Conservation (phyloP, 2,113 vertebrate species). For the Enhydra lutris region DNA sequence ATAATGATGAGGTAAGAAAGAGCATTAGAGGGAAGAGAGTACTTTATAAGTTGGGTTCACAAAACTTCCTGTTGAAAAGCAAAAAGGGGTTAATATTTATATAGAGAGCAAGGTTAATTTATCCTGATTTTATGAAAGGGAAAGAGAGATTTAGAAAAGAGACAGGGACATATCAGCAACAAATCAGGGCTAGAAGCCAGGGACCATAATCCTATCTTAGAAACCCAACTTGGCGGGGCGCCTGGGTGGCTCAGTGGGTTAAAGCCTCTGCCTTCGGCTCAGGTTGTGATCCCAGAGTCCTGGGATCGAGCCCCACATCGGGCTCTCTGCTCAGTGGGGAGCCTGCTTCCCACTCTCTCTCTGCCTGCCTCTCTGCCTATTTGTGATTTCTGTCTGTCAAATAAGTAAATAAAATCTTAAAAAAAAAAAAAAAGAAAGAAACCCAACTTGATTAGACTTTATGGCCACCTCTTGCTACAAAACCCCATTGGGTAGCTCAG, state of each 20-base stretch:
- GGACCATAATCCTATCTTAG: neutral
- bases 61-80: slow-evolving; percentile 19
- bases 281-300: no score
- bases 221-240: neutral
- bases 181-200: neutral
- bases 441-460: neutral
- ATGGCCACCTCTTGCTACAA: neutral
- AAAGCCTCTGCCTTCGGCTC: no score
- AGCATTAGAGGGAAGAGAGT: neutral
- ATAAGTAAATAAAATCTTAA: no score
- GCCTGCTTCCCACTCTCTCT: no score
- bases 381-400: no score
- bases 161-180: neutral
- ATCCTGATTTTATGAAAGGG: neutral
- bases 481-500: neutral
- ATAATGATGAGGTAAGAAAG: slow-evolving; percentile 58
- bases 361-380: no score
- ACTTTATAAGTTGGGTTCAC: neutral
- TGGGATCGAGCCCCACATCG: no score
- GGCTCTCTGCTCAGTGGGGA: no score
- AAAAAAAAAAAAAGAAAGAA: no score
- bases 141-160: neutral
- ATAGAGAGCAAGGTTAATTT: neutral
- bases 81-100: neutral
- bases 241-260: no score